A percentile compares a stretch with the other conserved stretches of the same genome.
Evolutionary conservation across 2,797 vertebrate genomes (phyloP).

Genomic region (Adrianichthys oophorus): DNA sequence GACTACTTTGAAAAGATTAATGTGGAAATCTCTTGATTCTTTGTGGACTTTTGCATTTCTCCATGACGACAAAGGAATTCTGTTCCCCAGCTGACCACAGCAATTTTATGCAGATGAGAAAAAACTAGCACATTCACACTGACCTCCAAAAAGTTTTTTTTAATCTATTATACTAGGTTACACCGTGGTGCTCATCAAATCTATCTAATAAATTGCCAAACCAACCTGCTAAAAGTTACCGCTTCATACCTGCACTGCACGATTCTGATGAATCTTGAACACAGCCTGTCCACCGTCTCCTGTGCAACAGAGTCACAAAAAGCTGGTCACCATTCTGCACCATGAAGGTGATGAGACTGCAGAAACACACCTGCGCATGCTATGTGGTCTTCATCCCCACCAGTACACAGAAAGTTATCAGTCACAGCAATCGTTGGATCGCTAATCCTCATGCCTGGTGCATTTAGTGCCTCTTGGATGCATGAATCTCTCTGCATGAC

Average conservation of each 20-base stretch:
- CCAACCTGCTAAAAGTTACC: no score
- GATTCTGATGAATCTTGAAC: conserved; percentile 50
- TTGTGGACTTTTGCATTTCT: neutral
- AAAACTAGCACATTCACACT: no score
- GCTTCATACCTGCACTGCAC: conserved; percentile 63
- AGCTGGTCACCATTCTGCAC: neutral
- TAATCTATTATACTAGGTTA: no score
- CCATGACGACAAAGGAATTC: rapidly evolving
- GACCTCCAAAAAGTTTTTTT: no score
- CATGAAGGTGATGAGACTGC: neutral
- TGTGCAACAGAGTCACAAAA: conserved; percentile 13
- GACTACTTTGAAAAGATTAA: conserved; percentile 64
- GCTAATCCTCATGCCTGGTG: conserved; percentile 7
- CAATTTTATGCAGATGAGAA: neutral
- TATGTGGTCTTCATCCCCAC: conserved; percentile 55
- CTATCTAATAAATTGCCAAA: no score
- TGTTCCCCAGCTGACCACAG: conserved; percentile 70
- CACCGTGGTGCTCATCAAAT: no score
- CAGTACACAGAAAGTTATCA: conserved; percentile 70
- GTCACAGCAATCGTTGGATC: conserved; percentile 50
- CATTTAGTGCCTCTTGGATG: conserved; percentile 39
- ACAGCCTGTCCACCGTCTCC: conserved; percentile 73
- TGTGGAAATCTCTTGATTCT: conserved; percentile 68
- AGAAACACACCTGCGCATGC: conserved; percentile 55
- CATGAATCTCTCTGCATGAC: conserved; percentile 49